Percentiles rank a stretch among this genome's conserved stretches.
Evolutionary conservation across 2,888 invertebrate species (phyloP).

Genomic region (Nomada flava): DNA sequence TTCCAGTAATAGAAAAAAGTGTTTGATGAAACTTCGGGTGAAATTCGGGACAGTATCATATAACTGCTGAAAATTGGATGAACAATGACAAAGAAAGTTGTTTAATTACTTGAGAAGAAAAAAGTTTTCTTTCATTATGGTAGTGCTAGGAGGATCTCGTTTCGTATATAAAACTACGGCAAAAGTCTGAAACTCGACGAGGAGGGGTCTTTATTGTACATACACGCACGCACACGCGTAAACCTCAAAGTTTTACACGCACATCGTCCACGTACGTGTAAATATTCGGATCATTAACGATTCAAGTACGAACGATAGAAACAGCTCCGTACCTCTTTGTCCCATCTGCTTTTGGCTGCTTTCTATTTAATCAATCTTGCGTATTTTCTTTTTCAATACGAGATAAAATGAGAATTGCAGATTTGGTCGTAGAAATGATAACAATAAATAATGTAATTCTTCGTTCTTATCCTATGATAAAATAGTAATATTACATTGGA

Average conservation of each 20-base stretch:
- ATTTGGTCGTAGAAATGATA: background rate
- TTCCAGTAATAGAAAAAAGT: no score
- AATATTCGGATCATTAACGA: constrained; percentile 46
- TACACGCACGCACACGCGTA: constrained; percentile 39
- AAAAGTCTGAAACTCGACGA: constrained; percentile 11
- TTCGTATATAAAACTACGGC: background rate
- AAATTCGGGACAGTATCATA: no score
- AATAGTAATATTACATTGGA: no score
- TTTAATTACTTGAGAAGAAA: background rate
- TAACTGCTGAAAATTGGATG: no score
- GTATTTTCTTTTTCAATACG: background rate
- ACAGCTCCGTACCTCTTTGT: constrained; percentile 29
- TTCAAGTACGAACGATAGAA: constrained; percentile 46
- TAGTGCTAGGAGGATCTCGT: constrained; percentile 4
- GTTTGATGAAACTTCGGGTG: no score
- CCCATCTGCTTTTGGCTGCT: constrained; percentile 28
- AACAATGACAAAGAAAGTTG: background rate
- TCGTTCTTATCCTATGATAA: no score
- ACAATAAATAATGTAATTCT: background rate
- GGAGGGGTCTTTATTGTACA: constrained; percentile 36
- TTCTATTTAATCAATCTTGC: constrained; percentile 39
- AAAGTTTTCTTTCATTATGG: no score
- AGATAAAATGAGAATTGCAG: background rate
- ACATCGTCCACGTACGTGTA: constrained; percentile 58
- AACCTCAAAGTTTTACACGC: constrained; percentile 38